These are phyloP conservation scores for Motacilla alba DNA, from an alignment of 2,113 vertebrate genomes.

Conservation along the genomic window DNA sequence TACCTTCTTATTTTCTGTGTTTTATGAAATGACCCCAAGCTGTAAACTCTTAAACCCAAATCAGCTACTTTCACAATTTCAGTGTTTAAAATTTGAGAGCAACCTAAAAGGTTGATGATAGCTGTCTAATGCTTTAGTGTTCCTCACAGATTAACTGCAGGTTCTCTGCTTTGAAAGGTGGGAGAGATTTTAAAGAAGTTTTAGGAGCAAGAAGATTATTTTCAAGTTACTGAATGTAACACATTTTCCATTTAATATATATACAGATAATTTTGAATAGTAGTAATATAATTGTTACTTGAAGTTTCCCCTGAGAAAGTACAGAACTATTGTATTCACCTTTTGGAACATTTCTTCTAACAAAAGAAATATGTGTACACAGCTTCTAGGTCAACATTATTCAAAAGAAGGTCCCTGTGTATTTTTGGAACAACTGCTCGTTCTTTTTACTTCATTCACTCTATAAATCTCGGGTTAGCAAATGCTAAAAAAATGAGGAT, in stretches of 20 bases:
- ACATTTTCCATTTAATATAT: not conserved
- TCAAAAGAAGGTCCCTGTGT: not conserved
- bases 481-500: not conserved
- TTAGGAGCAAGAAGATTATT: not conserved
- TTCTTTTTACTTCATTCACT: not conserved
- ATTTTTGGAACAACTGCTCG: not conserved
- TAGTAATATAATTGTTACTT: not conserved
- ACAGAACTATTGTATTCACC: not conserved
- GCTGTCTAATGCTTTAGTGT: not conserved
- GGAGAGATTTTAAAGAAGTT: not conserved
- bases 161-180: not conserved
- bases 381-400: conserved; percentile 26
- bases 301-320: not conserved
- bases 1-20: not conserved
- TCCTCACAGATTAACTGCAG: not conserved
- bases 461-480: not conserved
- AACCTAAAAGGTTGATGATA: not conserved
- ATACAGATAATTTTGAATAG: not conserved
- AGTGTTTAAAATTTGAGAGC: not conserved
- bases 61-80: not conserved
- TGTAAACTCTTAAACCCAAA: not conserved
- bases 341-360: conserved; percentile 28
- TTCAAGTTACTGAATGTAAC: not conserved
- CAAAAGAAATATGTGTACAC: conserved; percentile 35
- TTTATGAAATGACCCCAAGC: not conserved